Evolutionary conservation across 2,797 vertebrate genomes (phyloP).

Genomic region (Astyanax mexicanus): DNA sequence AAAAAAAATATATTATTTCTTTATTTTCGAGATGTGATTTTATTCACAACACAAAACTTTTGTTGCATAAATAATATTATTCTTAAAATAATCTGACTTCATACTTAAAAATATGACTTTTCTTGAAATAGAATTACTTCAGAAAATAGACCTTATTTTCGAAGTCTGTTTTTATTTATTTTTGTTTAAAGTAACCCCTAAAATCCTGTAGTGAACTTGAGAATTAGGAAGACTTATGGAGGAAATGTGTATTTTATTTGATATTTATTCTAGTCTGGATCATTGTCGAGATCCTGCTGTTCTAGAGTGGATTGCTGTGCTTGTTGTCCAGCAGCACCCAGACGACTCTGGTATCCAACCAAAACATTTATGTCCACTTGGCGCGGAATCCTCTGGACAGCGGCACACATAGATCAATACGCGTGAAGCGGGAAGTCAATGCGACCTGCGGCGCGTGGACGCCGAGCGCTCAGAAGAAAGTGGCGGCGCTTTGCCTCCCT

Average conservation of each 20-base stretch:
- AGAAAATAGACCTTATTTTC: too few relatives aligned
- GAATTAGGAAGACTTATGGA: conserved; percentile 26
- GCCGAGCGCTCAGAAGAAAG: conserved; percentile 25
- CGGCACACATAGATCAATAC: conserved; percentile 40
- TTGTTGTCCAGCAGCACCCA: conserved; percentile 24
- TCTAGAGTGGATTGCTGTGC: not conserved
- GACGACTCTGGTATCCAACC: conserved; percentile 29
- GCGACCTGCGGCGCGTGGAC: conserved; percentile 15
- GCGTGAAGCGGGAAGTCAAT: conserved; percentile 50
- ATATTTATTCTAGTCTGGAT: conserved; percentile 8
- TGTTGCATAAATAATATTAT: too few relatives aligned
- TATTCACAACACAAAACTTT: too few relatives aligned
- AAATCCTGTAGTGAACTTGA: too few relatives aligned
- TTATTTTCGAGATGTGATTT: too few relatives aligned
- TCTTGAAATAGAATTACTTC: too few relatives aligned
- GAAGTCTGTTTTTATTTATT: too few relatives aligned
- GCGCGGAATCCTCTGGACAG: conserved; percentile 18
- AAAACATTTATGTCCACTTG: conserved; percentile 43
- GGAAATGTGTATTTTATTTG: conserved; percentile 34
- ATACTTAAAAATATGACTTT: too few relatives aligned
- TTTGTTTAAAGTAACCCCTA: too few relatives aligned
- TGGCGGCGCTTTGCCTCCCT: conserved; percentile 29
- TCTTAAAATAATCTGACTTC: too few relatives aligned
- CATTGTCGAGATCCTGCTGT: conserved; percentile 8
- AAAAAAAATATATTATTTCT: too few relatives aligned